Conservation (phyloP, 2,888 invertebrate genomes). For the Tromatobia lineatoria region DNA sequence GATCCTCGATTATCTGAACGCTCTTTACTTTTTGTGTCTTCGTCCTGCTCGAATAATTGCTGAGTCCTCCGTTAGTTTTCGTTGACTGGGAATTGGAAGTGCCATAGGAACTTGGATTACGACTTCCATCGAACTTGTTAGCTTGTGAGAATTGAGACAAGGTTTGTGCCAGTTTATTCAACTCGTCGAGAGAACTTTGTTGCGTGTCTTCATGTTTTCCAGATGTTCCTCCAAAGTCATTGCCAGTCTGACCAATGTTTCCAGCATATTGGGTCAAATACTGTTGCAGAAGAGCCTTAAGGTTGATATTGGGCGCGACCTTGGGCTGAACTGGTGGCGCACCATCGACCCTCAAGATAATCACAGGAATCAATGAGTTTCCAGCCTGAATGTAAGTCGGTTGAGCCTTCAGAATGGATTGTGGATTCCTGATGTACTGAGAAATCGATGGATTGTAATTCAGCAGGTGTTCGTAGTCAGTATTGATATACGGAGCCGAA, state of each 20-base stretch:
- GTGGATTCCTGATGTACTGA: conserved; percentile 82
- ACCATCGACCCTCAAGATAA: conserved; percentile 83
- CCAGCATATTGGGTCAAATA: conserved; percentile 81
- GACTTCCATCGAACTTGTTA: conserved; percentile 52
- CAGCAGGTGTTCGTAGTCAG: conserved; percentile 78
- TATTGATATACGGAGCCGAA: background rate
- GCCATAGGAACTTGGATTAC: conserved; percentile 59
- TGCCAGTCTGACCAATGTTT: conserved; percentile 71
- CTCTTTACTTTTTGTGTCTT: conserved; percentile 79
- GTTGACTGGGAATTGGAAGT: conserved; percentile 39
- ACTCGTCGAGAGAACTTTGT: conserved; percentile 76
- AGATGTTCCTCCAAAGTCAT: conserved; percentile 71
- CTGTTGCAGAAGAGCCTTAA: conserved; percentile 82
- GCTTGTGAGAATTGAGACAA: conserved; percentile 71
- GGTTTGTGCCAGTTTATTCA: conserved; percentile 78
- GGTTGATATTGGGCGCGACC: conserved; percentile 79
- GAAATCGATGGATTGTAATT: conserved; percentile 83
- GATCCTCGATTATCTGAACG: conserved; percentile 82
- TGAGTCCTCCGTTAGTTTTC: conserved; percentile 27
- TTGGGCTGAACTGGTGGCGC: conserved; percentile 79
- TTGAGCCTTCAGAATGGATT: conserved; percentile 82
- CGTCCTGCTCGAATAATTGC: conserved; percentile 61
- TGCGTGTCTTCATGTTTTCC: conserved; percentile 13
- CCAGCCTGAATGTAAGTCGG: conserved; percentile 84
- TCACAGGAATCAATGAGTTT: conserved; percentile 82